Percentiles rank a stretch among this genome's conserved stretches.
phyloP scores from a whole-genome alignment of 23 tunicate genomes.

The Trididemnum nubilum region DNA sequence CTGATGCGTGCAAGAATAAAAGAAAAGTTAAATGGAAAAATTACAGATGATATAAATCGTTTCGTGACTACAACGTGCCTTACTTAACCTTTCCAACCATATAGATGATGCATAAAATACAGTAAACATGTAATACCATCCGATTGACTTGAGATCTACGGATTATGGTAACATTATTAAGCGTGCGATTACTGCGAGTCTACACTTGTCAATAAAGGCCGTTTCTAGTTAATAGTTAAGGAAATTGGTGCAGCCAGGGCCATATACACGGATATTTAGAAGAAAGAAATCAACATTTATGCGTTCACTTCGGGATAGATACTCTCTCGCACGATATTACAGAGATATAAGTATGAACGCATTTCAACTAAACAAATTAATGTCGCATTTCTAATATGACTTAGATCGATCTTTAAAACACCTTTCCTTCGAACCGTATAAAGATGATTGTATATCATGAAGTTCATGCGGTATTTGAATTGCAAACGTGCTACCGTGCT shows the following conservation, averaged over 20 bases:
- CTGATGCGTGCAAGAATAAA: neutral
- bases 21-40: conserved; percentile 6
- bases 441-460: too few species aligned
- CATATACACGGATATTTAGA: neutral
- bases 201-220: neutral
- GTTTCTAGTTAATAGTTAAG: neutral
- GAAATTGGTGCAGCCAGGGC: neutral
- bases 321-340: neutral
- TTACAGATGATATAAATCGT: neutral
- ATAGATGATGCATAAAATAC: neutral
- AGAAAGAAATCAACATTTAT: neutral
- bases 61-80: neutral
- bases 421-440: too few species aligned
- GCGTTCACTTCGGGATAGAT: neutral
- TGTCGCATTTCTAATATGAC: neutral
- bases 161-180: neutral
- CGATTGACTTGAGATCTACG: neutral
- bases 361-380: neutral
- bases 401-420: neutral
- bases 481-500: too few species aligned
- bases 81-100: conserved; percentile 9
- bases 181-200: neutral
- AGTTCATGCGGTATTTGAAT: too few species aligned
- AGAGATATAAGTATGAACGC: neutral
- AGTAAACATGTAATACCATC: neutral